Evolutionary conservation across 2,888 invertebrate species (phyloP), one percentile per base, ranked within the genome.

Genomic region (Piscicola geometra): DNA sequence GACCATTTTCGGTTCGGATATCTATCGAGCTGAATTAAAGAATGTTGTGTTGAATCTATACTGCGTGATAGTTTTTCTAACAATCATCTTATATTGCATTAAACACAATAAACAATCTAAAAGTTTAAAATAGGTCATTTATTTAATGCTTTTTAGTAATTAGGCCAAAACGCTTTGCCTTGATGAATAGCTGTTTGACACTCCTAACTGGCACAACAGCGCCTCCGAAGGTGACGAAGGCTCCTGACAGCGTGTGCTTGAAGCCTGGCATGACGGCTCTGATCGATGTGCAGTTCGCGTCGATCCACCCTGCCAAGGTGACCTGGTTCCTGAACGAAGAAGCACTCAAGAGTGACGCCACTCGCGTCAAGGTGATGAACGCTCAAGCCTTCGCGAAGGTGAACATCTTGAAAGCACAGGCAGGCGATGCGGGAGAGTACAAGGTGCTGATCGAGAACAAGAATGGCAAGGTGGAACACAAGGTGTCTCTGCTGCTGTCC

Each of bases 401-500:
- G 70, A 77, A 78, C n/a, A 35, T 82, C 50, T 77, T 76, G 35
- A 80, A 81, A 66, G 79, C 78, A 18, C 52, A 76, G 64, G 72
- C 76, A 3, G 36, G 47, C 15, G 81, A 80, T 69, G 77, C 76
- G 56, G 83, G 80, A 12, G 76, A 77, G 30, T 83, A 79, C 79
- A 78, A 67, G 15, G 78, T 81, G n/a, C 69, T 75, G 21, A 64
- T 82, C 64, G 78, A 78, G 64, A 82, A 82, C 73, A 80, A 79
- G 30, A 50, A 75, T 75, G 81, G 80, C 50, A 76, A 77, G 41
- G 47, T 70, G 50, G 76, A 76, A 12, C 70, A 77, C 73, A 81
- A 78, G n/a, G 76, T 81, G 68, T 79, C 77, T 36, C 76, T 81
- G 33, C 77, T 76, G 47, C 80, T 81, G 15, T 68, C 79, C 90